Conservation (phyloP, 1,140 invertebrate species). For the Armadillidium nasatum region DNA sequence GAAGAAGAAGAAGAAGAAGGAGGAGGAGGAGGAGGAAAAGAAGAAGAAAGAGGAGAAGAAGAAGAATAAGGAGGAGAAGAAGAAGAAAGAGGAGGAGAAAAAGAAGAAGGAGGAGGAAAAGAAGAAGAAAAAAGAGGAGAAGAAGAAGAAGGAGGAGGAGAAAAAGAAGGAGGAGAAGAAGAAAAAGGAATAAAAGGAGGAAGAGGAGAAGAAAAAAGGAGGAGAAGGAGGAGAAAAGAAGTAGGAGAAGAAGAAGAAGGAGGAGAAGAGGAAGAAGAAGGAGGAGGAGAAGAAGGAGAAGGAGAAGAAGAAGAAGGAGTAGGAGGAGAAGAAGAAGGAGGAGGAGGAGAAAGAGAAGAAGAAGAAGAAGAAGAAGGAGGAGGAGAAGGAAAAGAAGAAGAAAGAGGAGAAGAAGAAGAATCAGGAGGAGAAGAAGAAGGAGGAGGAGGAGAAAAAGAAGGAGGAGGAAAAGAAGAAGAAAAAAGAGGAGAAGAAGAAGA, state of each 20-base stretch:
- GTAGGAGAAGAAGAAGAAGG: neutral
- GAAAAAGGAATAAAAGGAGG: neutral
- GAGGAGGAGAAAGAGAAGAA: neutral
- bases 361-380: neutral
- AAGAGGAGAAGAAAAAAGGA: neutral
- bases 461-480: too few species aligned
- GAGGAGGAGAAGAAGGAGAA: conserved; percentile 13
- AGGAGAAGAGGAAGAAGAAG: neutral
- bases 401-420: too few species aligned
- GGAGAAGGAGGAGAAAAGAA: neutral
- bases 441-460: conserved; percentile 2
- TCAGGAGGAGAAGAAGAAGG: too few species aligned
- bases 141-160: neutral
- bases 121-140: neutral
- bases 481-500: too few species aligned
- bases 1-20: neutral
- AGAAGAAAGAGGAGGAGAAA: neutral
- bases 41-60: neutral
- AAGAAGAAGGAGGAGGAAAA: neutral
- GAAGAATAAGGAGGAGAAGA: conserved; percentile 2
- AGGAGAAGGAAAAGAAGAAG: neutral
- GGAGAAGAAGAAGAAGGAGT: conserved; percentile 21
- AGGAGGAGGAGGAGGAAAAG: neutral
- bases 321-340: neutral
- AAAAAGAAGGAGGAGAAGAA: conserved; percentile 11